These are phyloP conservation scores for Atherinomorus stipes DNA, from an alignment of 2,113 vertebrate genomes.

Conservation along the genomic window DNA sequence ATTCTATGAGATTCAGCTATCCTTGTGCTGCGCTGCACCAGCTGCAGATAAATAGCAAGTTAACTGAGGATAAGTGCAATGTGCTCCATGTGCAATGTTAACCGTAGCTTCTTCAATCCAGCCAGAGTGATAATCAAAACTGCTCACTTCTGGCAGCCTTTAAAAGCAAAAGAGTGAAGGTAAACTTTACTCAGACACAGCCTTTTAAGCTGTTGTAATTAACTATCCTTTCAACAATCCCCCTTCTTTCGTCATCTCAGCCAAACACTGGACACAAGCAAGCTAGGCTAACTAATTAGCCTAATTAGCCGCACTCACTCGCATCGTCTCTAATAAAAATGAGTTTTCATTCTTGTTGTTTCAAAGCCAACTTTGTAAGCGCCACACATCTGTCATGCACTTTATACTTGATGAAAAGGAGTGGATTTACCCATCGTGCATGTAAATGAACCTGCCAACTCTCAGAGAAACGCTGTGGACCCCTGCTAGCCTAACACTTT, in stretches of 20 bases:
- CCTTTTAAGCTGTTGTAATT: background rate
- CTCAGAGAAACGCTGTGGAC: background rate
- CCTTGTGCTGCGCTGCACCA: constrained; percentile 19
- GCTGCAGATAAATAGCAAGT: constrained; percentile 33
- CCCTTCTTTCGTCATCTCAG: too few relatives aligned
- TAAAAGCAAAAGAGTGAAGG: background rate
- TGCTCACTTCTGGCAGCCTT: constrained; percentile 1
- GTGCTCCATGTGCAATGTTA: constrained; percentile 3
- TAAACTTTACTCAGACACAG: background rate
- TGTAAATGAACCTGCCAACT: background rate
- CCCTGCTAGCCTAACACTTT: too few relatives aligned
- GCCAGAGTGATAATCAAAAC: constrained; percentile 2
- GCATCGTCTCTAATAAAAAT: background rate
- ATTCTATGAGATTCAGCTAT: constrained; percentile 16
- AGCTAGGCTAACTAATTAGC: background rate
- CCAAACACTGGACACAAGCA: background rate
- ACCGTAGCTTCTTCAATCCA: constrained; percentile 11
- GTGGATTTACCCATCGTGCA: background rate
- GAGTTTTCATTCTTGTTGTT: background rate
- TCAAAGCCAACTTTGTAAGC: background rate
- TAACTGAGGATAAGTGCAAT: constrained; percentile 27
- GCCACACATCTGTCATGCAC: background rate
- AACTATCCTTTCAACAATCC: constrained; percentile 1
- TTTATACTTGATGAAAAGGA: background rate
- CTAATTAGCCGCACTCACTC: background rate